Base-by-base conservation (phyloP, 2,888 invertebrate species). In the Hipparchia sbordonii region DNA sequence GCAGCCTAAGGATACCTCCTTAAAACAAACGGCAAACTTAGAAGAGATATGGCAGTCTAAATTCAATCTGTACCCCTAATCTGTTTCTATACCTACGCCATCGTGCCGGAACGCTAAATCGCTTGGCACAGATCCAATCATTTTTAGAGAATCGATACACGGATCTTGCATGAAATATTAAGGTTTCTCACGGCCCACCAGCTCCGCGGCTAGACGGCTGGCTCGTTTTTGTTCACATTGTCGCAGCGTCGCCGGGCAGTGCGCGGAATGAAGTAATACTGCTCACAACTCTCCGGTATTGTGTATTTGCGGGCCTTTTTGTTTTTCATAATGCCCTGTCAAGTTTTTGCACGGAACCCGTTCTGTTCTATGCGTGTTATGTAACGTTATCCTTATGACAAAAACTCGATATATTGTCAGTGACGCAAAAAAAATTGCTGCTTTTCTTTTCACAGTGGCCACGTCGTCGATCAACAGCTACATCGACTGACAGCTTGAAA, bases 191-290 rank as follows among this genome's bases (percentile, higher is more conserved):
- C 2, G 39, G 39, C 39, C 23, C 51, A 33, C 51, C 33, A 9
- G 23, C 65, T 65, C 65, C 6, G 10, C 6, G 12, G 6, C 33
- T 52, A 65, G 0, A 6, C 33, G 84, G 85, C 82, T 85, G 85
- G 83, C 80, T 85, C 85, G 88, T 92, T 92, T 92, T 93, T 92
- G 89, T 83, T 88, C 89, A 74, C 78, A 74, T 79, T 72, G 76
- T 74, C 75, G 75, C 72, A 70, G 81, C 80, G 75, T 75, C 77
- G 78, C 80, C 82, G 82, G 84, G 87, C 85, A 85, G 85, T 79
- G 79, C 84, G 77, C 85, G 91, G 93, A 93, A 93, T 93, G 93
- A 90, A 92, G 92, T 91, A 92, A 90, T 91, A 90, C 91, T 83
- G 87, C 86, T 83, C 84, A 83, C 83, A 87, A 89, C 88, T 90